Base-by-base conservation (phyloP, 2,113 vertebrate genomes). In the Oncorhynchus tshawytscha region DNA sequence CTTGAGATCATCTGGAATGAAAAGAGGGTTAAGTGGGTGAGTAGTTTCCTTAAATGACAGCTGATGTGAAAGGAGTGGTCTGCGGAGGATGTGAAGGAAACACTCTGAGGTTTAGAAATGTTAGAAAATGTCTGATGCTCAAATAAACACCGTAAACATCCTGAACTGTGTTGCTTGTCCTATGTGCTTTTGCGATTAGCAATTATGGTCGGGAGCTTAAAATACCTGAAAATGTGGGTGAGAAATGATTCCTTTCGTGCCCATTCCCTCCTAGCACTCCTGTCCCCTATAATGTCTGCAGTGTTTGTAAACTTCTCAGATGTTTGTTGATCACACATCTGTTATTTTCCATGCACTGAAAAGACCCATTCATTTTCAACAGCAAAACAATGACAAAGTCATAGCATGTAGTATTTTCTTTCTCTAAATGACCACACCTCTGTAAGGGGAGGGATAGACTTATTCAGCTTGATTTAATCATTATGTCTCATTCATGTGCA, bases 1-100 rank as follows among this genome's bases (percentile, higher is more conserved):
- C 81, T 92, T 81, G 74, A 93, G 71, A 5, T 93, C 87, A 82
- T 94, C 97, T 99, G 91, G 78, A 94, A 92, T 2, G 77, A 84
- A 83, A 87, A 49, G 60, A 79, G 9, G 75, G 57, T n/a, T 15
- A 77, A 54, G 4, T 18, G 1, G 67, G 3, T 5, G 1, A 70
- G 3, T 4, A 48, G 68, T 24, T 74, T 34, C 11, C 16, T 3
- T 73, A 5, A 75, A 71, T 60, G 16, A 78, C 73, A 16, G 31
- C 1, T 67, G 20, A 75, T 72, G 70, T 27, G 24, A 48, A 76
- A 60, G 65, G 9, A 64, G 62, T 59, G 45, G 34, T 72, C 22
- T 70, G 25, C 20, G 68, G 67, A 67, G 8, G 66, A 65, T 67
- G 12, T 59, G 4, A 57, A 72, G 60, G 11, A 78, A 39, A 22